Evolutionary conservation across 2,888 invertebrate species (phyloP), one percentile per base, ranked within the genome.

Genomic region (Epinotia ramella): DNA sequence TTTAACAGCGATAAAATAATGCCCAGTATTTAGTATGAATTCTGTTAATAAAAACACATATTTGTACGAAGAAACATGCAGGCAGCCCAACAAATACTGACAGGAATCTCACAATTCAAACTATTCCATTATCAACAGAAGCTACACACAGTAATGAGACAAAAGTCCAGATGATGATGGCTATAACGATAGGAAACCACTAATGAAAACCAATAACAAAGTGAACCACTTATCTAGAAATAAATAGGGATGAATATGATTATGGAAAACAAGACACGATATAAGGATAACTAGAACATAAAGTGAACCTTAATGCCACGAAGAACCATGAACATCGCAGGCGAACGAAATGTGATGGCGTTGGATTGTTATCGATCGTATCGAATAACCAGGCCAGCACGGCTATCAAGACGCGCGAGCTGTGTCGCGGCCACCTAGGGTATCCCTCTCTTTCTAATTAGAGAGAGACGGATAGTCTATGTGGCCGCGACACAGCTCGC

Each of bases 1-100:
- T 33, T 18, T 6, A 18, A 53, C 18, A 33, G 33, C n/a, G 13
- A 40, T n/a, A 56, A n/a, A 56, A 7, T 12, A 53, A 53, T 18
- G 16, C 28, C 28, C 53, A 9, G 40, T 24, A 24, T 24, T 16
- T 28, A 16, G 6, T 6, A 28, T 4, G 13, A 13, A 13, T 60
- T 60, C 16, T 28, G 13, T 33, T n/a, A 62, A 57, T 33, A 67
- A 20, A 57, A 44, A 44, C 57, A 68, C 12, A 56, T 11, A 13
- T 12, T 44, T 18, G 44, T 76, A 20, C 40, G 59, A 56, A 12
- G n/a, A 53, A 49, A 64, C 77, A 65, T 77, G 73, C 73, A 73
- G 56, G 13, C 20, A 60, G 13, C 66, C 59, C 28, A 33, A 16
- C 16, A 16, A 67, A 40, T n/a, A 68, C 16, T 59, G 16, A 16